Percentiles rank a stretch among this genome's conserved stretches.
Evolutionary conservation across 2,113 vertebrate species (phyloP).

Genomic region (Hemichromis elongatus): DNA sequence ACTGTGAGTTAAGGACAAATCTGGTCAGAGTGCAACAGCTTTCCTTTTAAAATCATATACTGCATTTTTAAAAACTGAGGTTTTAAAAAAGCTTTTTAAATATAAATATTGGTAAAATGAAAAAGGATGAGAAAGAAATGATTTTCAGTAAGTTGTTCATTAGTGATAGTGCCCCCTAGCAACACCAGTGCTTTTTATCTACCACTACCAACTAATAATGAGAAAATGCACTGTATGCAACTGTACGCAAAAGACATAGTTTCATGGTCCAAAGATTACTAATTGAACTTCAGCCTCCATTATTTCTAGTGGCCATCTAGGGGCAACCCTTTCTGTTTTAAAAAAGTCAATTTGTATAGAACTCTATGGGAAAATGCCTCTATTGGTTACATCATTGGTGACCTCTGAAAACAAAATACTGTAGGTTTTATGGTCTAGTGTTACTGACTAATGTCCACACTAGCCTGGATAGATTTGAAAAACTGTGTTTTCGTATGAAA

Average conservation of each 20-base stretch:
- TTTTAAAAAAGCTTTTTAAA: neutral
- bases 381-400: neutral
- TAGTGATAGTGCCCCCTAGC: accelerated
- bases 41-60: neutral
- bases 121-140: neutral
- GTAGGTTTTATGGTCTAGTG: neutral
- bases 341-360: neutral
- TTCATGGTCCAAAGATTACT: neutral
- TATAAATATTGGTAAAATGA: neutral
- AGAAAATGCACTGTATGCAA: neutral
- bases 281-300: neutral
- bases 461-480: too few relatives aligned
- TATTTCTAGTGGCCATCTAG: neutral
- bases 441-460: neutral
- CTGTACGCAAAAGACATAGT: neutral
- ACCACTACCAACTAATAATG: neutral
- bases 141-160: neutral
- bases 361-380: neutral
- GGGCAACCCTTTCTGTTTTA: neutral
- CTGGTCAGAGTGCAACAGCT: neutral
- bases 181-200: neutral
- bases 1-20: neutral
- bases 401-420: neutral
- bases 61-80: neutral
- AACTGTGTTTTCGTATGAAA: too few relatives aligned